Percentiles rank a stretch among this genome's conserved stretches.
Conservation (phyloP, 2,797 vertebrate genomes). For the Lophura swinhoii region DNA sequence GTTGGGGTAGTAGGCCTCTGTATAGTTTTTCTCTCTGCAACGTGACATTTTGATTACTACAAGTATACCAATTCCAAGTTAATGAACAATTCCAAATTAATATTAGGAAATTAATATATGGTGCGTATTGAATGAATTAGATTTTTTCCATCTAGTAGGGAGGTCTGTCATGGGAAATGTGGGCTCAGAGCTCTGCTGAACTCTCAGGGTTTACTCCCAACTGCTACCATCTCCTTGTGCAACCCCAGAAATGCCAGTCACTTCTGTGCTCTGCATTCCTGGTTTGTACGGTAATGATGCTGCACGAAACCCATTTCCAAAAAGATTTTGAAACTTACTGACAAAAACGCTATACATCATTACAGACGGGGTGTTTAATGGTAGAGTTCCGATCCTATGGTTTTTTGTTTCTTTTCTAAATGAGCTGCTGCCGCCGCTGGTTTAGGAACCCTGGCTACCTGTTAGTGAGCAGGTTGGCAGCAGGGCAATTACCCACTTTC, state of each 20-base stretch:
- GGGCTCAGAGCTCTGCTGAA: not conserved
- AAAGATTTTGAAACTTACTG: not conserved
- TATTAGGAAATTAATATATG: not conserved
- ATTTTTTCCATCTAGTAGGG: not conserved
- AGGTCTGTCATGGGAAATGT: not conserved
- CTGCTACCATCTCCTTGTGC: rapidly evolving
- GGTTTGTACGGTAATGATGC: not conserved
- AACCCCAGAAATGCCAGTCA: not conserved
- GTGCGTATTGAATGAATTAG: not conserved
- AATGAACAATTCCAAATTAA: slow-evolving; percentile 1
- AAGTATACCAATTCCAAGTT: not conserved
- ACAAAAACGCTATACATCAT: not conserved
- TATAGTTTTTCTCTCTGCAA: not conserved
- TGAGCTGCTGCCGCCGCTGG: not conserved
- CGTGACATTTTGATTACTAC: not conserved
- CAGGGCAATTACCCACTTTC: not conserved
- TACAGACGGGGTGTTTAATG: not conserved
- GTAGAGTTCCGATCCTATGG: not conserved
- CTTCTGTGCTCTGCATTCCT: not conserved
- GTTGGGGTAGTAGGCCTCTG: not conserved
- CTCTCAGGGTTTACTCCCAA: not conserved
- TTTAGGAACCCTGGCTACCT: not conserved
- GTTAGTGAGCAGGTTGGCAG: not conserved
- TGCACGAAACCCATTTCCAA: not conserved
- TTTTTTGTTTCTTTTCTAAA: not conserved